Percentiles rank a stretch among this genome's conserved stretches.
phyloP scores from a whole-genome alignment of 1,140 invertebrate species.

The Megalopta genalis region DNA sequence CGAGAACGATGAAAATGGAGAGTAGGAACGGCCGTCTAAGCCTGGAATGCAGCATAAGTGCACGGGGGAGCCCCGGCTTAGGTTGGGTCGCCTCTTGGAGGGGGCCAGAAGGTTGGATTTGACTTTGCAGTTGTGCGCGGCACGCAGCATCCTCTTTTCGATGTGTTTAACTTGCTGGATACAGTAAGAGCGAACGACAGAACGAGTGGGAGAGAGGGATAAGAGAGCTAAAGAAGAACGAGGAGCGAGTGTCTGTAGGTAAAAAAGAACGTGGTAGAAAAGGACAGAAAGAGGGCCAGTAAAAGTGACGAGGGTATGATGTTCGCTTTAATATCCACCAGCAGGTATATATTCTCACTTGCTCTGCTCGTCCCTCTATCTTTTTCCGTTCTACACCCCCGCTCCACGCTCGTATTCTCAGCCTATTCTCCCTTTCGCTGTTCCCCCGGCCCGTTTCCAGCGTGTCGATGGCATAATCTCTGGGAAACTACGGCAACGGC shows the following conservation, averaged over 20 bases:
- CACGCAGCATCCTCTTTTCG: constrained; percentile 48
- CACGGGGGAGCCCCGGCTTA: constrained; percentile 46
- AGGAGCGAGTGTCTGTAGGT: constrained; percentile 16
- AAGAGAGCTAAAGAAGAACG: not conserved
- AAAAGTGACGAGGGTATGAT: constrained; percentile 79
- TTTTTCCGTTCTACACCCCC: constrained; percentile 14
- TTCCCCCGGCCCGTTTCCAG: not conserved
- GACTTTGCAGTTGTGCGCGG: constrained; percentile 70
- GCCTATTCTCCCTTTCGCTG: constrained; percentile 28
- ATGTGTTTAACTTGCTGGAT: constrained; percentile 56
- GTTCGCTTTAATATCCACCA: constrained; percentile 78
- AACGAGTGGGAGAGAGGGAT: constrained; percentile 3
- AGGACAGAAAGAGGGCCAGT: constrained; percentile 60
- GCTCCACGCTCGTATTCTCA: constrained; percentile 20
- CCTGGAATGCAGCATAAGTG: constrained; percentile 66
- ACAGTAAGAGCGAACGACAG: constrained; percentile 20
- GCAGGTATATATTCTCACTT: constrained; percentile 76
- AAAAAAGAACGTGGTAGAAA: constrained; percentile 31
- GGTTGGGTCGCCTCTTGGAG: constrained; percentile 31
- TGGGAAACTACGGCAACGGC: constrained; percentile 36
- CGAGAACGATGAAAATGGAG: constrained; percentile 54
- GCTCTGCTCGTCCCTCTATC: constrained; percentile 50
- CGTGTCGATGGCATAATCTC: constrained; percentile 18
- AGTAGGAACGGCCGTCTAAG: constrained; percentile 57
- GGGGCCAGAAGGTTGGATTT: constrained; percentile 58